Conservation (phyloP, 1,140 invertebrate species). For the Monochamus saltuarius region DNA sequence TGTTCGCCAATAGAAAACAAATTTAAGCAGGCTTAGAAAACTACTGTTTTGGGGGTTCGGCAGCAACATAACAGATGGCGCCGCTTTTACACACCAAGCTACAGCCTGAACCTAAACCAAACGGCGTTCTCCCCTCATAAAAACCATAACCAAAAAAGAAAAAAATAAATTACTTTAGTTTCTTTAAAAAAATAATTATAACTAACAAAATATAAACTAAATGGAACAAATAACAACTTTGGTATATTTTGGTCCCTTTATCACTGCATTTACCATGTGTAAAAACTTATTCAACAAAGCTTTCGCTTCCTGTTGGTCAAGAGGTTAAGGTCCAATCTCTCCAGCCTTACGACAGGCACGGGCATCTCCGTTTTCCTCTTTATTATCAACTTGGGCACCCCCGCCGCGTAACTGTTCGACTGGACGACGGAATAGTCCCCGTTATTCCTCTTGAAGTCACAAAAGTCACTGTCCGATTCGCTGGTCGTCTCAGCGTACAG, state of each 20-base stretch:
- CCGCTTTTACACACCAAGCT: too few species aligned
- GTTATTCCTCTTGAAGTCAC: conserved; percentile 17
- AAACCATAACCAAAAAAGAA: conserved; percentile 7
- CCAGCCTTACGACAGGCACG: conserved; percentile 38
- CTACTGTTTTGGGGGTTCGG: neutral
- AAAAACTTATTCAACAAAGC: conserved; percentile 27
- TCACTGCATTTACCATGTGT: conserved; percentile 25
- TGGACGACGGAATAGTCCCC: conserved; percentile 33
- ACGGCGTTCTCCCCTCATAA: neutral
- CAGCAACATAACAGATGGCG: neutral
- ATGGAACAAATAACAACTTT: conserved; percentile 23
- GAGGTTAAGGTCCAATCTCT: conserved; percentile 34
- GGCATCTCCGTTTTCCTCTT: conserved; percentile 36
- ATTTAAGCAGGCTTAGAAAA: too few species aligned
- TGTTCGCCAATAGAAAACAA: too few species aligned
- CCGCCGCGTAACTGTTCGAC: conserved; percentile 29
- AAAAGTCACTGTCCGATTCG: conserved; percentile 19
- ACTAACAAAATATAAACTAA: conserved; percentile 9
- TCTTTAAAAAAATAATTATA: neutral
- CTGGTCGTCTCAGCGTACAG: conserved; percentile 17
- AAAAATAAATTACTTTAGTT: conserved; percentile 16
- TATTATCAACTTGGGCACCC: conserved; percentile 43
- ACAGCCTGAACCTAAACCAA: too few species aligned
- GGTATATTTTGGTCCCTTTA: conserved; percentile 39
- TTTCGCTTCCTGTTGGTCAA: conserved; percentile 30